Evolutionary conservation across 2,888 invertebrate species (phyloP), one percentile per base, ranked within the genome.

Genomic region (Coecobrya sp.): DNA sequence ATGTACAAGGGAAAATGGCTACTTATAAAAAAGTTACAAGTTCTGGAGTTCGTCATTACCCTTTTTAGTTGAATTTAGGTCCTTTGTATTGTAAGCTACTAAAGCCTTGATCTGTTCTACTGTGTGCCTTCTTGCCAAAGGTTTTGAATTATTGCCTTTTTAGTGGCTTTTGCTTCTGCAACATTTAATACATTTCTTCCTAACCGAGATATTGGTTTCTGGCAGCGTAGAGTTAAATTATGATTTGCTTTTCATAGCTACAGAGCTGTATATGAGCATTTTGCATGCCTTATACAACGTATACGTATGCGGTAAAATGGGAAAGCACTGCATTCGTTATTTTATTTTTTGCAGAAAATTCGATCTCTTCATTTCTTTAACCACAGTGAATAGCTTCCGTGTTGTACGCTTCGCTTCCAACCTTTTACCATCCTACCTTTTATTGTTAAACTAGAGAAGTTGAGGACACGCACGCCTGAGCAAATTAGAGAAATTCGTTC

Each of bases 111-210:
- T 19, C 19, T 22, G 11, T 59, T 59, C 22, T 13, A 49, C 49
- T 7, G 19, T 19, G 8, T 25, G 10, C 1, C 16, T 30, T 16
- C 19, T 76, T 49, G 45, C 79, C 79, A 79, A 79, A 49, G 25
- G 22, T 7, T 79, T 79, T 79, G 52, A 79, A 79, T 79, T 79
- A 79, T 79, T 79, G 52, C 49, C 79, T 11, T 79, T 79, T 79
- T 79, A 79, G 52, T 79, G 49, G 79, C 49, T 79, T 79, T 49
- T 79, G 49, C 79, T 52, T 25, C 25, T 73, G 65, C n/a, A 65
- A 65, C 65, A 65, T 65, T 36, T 45, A 25, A 19, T 79, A 22
- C 49, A 19, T 25, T 22, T 52, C 11, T 52, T 11, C 5, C 25
- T 19, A 2, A 25, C 42, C 22, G 22, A 79, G 79, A 79, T 79